These are phyloP conservation scores for Drosophila saltans DNA, from an alignment of 1,140 invertebrate species.

Conservation along the genomic window DNA sequence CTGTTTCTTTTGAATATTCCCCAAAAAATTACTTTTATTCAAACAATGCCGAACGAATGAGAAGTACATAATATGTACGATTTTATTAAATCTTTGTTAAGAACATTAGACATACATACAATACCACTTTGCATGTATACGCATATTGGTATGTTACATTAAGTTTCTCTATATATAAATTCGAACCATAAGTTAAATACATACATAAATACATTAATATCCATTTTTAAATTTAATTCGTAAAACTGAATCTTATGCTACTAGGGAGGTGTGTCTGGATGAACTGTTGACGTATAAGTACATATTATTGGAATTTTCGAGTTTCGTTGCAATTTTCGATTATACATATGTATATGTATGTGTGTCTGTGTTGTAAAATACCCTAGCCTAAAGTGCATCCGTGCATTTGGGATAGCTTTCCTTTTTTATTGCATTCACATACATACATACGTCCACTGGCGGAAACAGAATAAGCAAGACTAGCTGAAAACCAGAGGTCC, in stretches of 20 bases:
- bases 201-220: conserved; percentile 45
- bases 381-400: conserved; percentile 7
- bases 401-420: conserved; percentile 7
- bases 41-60: conserved; percentile 23
- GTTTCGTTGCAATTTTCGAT: conserved; percentile 64
- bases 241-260: conserved; percentile 46
- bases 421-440: conserved; percentile 2
- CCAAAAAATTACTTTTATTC: neutral
- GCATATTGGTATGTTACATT: conserved; percentile 43
- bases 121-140: conserved; percentile 12
- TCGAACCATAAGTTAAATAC: conserved; percentile 57
- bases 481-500: neutral
- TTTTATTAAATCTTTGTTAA: conserved; percentile 57
- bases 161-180: conserved; percentile 58
- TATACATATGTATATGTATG: conserved; percentile 22
- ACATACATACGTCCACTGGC: conserved; percentile 1
- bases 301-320: conserved; percentile 32
- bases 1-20: neutral
- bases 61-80: conserved; percentile 24
- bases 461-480: neutral
- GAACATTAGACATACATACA: conserved; percentile 40
- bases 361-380: neutral
- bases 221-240: conserved; percentile 37
- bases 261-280: conserved; percentile 45
- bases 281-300: conserved; percentile 33